Evolutionary conservation across 1,140 invertebrate genomes (phyloP), one percentile per base, ranked within the genome.

Genomic region (Dryas iulia): DNA sequence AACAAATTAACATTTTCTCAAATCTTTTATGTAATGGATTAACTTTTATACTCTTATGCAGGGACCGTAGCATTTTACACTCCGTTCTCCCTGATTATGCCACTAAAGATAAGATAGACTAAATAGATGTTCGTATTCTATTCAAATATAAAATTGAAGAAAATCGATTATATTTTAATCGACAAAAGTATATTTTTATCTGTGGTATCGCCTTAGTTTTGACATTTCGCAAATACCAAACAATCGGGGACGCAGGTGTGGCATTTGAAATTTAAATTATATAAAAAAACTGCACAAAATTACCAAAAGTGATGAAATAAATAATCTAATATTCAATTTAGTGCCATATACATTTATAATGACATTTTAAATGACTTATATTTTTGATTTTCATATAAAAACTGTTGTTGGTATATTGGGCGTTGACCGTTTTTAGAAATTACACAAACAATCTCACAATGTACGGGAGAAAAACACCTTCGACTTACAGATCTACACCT

Each of bases 401-500:
- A 31, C 21, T 30, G n/a, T 14, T 25, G 52, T 52, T 35, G 31
- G 14, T 18, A 54, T 23, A 33, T 58, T 62, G 73, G 75, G 77
- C 74, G 78, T 78, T 53, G 59, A 74, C 72, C 66, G 52, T 28
- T 59, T 69, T 68, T 57, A 64, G 54, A 65, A 68, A 64, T 57
- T 14, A 76, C 62, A 71, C 54, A 72, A 89, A 71, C 54, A 72
- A 89, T 90, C 84, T 92, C 14, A 47, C 8, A 73, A 91, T 91
- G 87, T 92, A 92, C 71, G 94, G 81, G 83, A 89, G 84, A 88
- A 96, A 94, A 82, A 94, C 94, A n/a, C 94, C 94, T 7, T 95
- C 95, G 8, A 95, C 95, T 21, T 96, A 96, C 76, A 94, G 96
- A 75, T 96, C 96, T 31, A 97, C 96, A 67, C 96, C 96, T 2